A percentile compares a stretch with the other conserved stretches of the same genome.
phyloP scores from a whole-genome alignment of 2,797 vertebrate species.

The Xenops minutus region DNA sequence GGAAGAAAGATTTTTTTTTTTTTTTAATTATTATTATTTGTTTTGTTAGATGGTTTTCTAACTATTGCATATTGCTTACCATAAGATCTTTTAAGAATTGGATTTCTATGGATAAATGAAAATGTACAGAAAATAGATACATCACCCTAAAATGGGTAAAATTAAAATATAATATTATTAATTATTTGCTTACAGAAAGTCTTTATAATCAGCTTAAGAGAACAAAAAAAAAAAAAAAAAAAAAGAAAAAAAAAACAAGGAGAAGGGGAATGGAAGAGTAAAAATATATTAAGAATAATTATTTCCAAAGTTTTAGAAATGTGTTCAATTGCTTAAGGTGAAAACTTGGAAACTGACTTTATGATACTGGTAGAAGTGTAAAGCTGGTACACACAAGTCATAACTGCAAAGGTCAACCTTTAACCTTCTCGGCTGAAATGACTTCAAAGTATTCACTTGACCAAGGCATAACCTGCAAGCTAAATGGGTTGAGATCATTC shows the following conservation, averaged over 20 bases:
- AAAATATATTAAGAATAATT: neutral
- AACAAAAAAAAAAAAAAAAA: neutral
- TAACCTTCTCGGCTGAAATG: conserved; percentile 36
- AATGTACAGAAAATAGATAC: neutral
- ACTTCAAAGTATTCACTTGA: conserved; percentile 45
- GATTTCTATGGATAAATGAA: neutral
- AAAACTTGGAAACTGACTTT: neutral
- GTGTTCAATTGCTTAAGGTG: neutral
- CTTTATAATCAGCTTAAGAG: neutral
- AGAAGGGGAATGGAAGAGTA: neutral
- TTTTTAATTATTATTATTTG: neutral
- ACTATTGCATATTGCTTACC: neutral
- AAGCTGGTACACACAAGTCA: conserved; percentile 1
- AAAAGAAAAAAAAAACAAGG: neutral
- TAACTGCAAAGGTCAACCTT: conserved; percentile 36
- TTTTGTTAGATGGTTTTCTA: neutral
- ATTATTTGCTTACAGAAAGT: neutral
- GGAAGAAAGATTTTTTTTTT: neutral
- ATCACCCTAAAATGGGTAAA: neutral
- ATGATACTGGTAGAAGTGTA: neutral
- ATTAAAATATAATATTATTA: neutral
- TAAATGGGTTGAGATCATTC: conserved; percentile 32
- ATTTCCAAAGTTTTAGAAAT: neutral
- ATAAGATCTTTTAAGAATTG: neutral
- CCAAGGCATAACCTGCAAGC: conserved; percentile 19